These are phyloP conservation scores for Cataglyphis livida DNA, from an alignment of 2,888 invertebrate genomes.

Conservation along the genomic window DNA sequence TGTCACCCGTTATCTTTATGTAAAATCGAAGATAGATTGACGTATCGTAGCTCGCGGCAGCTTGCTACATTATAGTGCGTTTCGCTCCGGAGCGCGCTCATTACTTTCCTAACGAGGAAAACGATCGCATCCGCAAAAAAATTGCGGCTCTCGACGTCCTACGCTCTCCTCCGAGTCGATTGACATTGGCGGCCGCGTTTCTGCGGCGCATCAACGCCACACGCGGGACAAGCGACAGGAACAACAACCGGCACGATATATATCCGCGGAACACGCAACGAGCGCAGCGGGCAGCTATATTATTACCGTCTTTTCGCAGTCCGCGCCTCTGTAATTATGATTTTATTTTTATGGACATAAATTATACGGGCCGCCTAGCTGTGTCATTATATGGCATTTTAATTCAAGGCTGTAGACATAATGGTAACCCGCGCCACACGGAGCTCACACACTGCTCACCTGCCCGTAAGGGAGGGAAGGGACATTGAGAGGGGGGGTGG, in stretches of 20 bases:
- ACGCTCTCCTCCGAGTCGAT: conserved; percentile 24
- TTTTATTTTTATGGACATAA: conserved; percentile 85
- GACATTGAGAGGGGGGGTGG: not conserved
- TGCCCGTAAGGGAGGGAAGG: conserved; percentile 66
- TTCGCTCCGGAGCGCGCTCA: conserved; percentile 14
- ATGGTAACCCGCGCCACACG: conserved; percentile 80
- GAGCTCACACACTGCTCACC: conserved; percentile 75
- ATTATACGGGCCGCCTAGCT: conserved; percentile 83
- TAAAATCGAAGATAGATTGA: conserved; percentile 12
- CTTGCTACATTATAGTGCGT: not conserved
- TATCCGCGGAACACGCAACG: conserved; percentile 73
- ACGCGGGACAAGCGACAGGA: conserved; percentile 58
- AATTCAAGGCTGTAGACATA: conserved; percentile 85
- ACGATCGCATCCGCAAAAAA: conserved; percentile 34
- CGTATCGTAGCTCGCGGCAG: conserved; percentile 13
- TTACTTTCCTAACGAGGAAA: conserved; percentile 45
- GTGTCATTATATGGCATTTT: conserved; percentile 85
- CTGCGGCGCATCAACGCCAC: conserved; percentile 47
- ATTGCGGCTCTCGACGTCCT: conserved; percentile 13
- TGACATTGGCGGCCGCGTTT: conserved; percentile 31
- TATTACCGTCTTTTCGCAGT: conserved; percentile 84
- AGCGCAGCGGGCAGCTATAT: conserved; percentile 77
- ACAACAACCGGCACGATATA: conserved; percentile 67
- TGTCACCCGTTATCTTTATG: not conserved
- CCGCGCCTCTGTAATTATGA: conserved; percentile 84